These are phyloP conservation scores for Phrynocephalus versicolor DNA, from an alignment of 2,113 vertebrate genomes.

Conservation along the genomic window DNA sequence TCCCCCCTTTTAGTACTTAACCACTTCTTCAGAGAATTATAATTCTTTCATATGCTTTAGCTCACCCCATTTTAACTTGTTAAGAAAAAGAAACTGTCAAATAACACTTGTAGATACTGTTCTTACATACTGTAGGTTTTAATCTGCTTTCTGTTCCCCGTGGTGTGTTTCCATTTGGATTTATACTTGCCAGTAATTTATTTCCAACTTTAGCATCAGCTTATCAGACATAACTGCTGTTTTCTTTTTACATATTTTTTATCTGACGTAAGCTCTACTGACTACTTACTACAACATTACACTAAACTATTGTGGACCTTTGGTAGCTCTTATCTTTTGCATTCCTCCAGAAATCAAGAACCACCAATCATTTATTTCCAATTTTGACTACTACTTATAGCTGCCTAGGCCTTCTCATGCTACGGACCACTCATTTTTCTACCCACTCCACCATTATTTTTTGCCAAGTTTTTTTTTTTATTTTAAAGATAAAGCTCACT, in stretches of 20 bases:
- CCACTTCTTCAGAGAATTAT: not conserved
- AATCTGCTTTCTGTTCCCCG: slow-evolving; percentile 11
- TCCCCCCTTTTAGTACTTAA: not conserved
- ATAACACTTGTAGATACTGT: not conserved
- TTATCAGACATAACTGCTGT: slow-evolving; percentile 27
- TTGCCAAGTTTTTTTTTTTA: not conserved
- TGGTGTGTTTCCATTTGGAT: slow-evolving; percentile 16
- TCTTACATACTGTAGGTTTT: not conserved
- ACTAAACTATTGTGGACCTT: not conserved
- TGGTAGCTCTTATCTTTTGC: not conserved
- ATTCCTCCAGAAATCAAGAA: not conserved
- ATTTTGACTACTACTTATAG: not conserved
- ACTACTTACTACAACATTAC: not conserved
- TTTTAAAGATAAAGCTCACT: not conserved
- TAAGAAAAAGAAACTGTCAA: not conserved
- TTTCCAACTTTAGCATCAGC: slow-evolving; percentile 25
- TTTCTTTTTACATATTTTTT: slow-evolving; percentile 5
- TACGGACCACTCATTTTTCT: not conserved
- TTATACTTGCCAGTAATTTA: slow-evolving; percentile 19
- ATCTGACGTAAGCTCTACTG: not conserved
- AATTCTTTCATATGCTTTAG: not conserved
- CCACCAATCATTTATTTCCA: slow-evolving; percentile 8
- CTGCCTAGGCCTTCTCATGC: not conserved
- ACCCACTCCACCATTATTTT: not conserved
- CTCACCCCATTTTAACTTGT: not conserved